A percentile compares a stretch with the other conserved stretches of the same genome.
Conservation (phyloP, 2,888 invertebrate species). For the Parnassius orleans region DNA sequence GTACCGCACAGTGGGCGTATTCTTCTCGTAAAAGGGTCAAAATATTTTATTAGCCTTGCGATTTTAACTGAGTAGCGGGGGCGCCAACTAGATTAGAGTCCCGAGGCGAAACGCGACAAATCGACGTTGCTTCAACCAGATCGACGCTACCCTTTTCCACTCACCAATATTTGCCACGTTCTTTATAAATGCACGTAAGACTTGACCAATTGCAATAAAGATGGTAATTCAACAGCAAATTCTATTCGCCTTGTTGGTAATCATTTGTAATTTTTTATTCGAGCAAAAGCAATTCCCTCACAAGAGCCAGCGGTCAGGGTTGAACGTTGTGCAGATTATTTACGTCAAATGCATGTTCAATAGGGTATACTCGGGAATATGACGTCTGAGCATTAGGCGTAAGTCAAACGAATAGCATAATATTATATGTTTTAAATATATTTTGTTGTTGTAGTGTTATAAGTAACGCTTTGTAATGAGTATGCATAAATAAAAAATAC, state of each 20-base stretch:
- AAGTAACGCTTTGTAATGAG: too few relatives aligned
- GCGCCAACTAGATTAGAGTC: slow-evolving; percentile 74
- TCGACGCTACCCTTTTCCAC: slow-evolving; percentile 41
- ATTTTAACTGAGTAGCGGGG: slow-evolving; percentile 75
- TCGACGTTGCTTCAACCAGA: slow-evolving; percentile 50
- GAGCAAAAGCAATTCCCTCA: slow-evolving; percentile 29
- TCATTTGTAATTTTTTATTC: slow-evolving; percentile 17
- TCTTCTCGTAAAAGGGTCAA: slow-evolving; percentile 79
- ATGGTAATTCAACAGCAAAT: slow-evolving; percentile 18
- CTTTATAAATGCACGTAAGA: not conserved
- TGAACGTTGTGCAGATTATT: slow-evolving; percentile 47
- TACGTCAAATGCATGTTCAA: slow-evolving; percentile 39
- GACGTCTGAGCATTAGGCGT: too few relatives aligned
- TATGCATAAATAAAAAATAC: too few relatives aligned
- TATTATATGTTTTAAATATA: too few relatives aligned
- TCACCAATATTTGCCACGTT: slow-evolving; percentile 31
- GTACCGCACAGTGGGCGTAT: slow-evolving; percentile 73
- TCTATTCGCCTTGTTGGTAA: slow-evolving; percentile 3
- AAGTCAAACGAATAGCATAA: too few relatives aligned
- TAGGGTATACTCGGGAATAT: not conserved
- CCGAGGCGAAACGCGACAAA: slow-evolving; percentile 58
- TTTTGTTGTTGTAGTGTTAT: too few relatives aligned
- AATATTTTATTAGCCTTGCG: slow-evolving; percentile 81
- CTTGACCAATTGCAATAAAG: slow-evolving; percentile 18
- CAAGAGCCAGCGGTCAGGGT: slow-evolving; percentile 44